Conservation (phyloP, 2,888 invertebrate genomes). For the Pheosia tremula region DNA sequence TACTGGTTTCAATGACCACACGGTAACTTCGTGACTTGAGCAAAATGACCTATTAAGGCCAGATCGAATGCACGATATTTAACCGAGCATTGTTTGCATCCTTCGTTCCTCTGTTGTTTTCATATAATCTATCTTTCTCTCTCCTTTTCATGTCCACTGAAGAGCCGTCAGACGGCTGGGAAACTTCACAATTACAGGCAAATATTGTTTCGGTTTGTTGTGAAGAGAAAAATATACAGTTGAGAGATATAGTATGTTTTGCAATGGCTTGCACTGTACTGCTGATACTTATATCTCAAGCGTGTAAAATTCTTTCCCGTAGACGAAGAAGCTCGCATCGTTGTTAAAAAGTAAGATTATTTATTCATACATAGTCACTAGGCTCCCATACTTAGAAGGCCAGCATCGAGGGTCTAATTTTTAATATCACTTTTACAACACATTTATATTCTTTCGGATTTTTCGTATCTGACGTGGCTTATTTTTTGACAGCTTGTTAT, state of each 20-base stretch:
- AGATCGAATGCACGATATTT: too few relatives aligned
- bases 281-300: not conserved
- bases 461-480: too few relatives aligned
- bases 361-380: too few relatives aligned
- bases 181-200: not conserved
- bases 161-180: not conserved
- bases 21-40: not conserved
- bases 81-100: too few relatives aligned
- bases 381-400: too few relatives aligned
- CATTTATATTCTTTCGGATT: too few relatives aligned
- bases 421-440: too few relatives aligned
- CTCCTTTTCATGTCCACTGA: not conserved
- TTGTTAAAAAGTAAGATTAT: not conserved
- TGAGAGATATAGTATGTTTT: not conserved
- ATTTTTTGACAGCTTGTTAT: too few relatives aligned
- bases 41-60: conserved; percentile 11
- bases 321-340: not conserved
- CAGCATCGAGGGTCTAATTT: too few relatives aligned
- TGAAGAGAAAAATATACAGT: not conserved
- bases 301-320: not conserved
- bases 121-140: too few relatives aligned
- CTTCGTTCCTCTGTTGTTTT: too few relatives aligned
- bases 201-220: not conserved
- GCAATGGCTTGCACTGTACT: not conserved
- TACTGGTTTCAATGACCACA: conserved; percentile 16